Conservation (phyloP, 2,888 invertebrate genomes). For the Sarcophaga subvicina region DNA sequence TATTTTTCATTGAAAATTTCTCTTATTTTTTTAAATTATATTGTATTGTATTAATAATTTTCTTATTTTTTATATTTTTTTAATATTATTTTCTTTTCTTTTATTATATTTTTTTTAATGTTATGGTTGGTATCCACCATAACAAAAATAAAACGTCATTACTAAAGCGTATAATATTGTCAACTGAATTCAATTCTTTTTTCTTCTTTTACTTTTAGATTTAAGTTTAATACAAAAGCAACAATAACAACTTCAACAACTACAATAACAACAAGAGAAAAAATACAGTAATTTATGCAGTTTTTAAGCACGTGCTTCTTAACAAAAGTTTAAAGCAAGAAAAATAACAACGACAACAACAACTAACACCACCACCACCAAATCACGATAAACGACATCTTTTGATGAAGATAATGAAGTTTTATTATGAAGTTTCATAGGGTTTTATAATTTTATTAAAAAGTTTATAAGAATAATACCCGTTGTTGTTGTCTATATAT, state of each 20-base stretch:
- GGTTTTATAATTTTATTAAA: too few species aligned
- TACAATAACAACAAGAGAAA: not conserved
- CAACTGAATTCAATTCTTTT: slow-evolving; percentile 29
- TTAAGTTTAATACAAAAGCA: not conserved
- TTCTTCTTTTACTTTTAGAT: not conserved
- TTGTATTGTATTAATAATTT: not conserved
- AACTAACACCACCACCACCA: slow-evolving; percentile 31
- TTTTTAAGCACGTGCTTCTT: slow-evolving; percentile 55
- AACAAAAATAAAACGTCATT: slow-evolving; percentile 40
- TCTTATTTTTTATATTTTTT: slow-evolving; percentile 22
- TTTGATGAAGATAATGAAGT: not conserved
- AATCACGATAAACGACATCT: too few species aligned
- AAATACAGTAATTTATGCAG: slow-evolving; percentile 48
- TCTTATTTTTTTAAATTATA: slow-evolving; percentile 21
- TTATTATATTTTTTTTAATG: not conserved
- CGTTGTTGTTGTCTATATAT: too few species aligned
- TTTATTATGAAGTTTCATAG: not conserved
- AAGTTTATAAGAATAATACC: too few species aligned
- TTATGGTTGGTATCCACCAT: slow-evolving; percentile 3
- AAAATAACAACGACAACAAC: slow-evolving; percentile 22
- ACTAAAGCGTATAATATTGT: slow-evolving; percentile 42
- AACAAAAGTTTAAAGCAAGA: not conserved
- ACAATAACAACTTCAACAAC: not conserved
- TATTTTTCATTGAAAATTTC: slow-evolving; percentile 25
- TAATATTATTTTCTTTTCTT: not conserved